Evolutionary conservation across 2,113 vertebrate genomes (phyloP).

Genomic region (Aldabrachelys gigantea): DNA sequence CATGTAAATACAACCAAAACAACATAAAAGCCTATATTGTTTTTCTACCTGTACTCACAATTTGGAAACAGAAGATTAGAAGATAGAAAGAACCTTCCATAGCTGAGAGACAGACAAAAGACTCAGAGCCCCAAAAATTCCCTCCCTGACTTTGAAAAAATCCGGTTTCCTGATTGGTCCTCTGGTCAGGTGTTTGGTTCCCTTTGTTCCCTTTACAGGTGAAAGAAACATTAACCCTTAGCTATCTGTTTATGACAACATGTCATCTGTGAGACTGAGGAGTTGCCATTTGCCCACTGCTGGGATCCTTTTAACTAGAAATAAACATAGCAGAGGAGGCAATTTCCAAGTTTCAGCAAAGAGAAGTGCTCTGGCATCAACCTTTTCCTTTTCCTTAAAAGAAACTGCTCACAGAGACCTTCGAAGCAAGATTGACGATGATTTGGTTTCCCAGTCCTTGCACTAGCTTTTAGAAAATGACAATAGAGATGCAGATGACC

Average conservation of each 20-base stretch:
- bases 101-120: too few relatives aligned
- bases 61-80: too few relatives aligned
- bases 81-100: too few relatives aligned
- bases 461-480: constrained; percentile 1
- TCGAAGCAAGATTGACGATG: constrained; percentile 22
- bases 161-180: too few relatives aligned
- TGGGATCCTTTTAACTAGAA: constrained; percentile 55
- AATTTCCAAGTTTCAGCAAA: constrained; percentile 13
- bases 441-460: neutral
- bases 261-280: constrained; percentile 54
- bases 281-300: constrained; percentile 55
- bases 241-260: neutral
- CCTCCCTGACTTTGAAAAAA: too few relatives aligned
- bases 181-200: too few relatives aligned
- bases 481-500: neutral
- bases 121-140: too few relatives aligned
- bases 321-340: constrained; percentile 27
- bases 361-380: constrained; percentile 25
- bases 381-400: constrained; percentile 43
- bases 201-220: too few relatives aligned
- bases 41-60: too few relatives aligned
- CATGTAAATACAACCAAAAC: too few relatives aligned
- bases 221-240: too few relatives aligned
- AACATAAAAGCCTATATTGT: too few relatives aligned
- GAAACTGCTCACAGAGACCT: constrained; percentile 36